Conservation (phyloP, 2,797 vertebrate genomes). For the Enteromius anoplus region DNA sequence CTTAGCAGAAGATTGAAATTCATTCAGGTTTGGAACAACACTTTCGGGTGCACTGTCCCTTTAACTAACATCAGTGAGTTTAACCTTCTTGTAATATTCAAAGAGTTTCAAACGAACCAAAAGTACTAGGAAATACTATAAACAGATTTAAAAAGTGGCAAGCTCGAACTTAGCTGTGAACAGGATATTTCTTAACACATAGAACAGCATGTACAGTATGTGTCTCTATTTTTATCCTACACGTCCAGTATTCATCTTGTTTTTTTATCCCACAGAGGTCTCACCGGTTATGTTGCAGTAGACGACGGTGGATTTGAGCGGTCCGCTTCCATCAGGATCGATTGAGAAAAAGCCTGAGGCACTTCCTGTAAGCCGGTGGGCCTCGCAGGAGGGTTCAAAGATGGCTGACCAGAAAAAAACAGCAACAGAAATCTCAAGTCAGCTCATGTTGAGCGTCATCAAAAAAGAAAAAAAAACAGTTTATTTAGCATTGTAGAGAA, state of each 20-base stretch:
- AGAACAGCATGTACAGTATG: not conserved
- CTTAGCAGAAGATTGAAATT: not conserved
- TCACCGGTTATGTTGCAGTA: slow-evolving; percentile 82
- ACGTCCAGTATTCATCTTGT: not conserved
- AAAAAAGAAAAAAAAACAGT: not conserved
- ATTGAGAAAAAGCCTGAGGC: slow-evolving; percentile 75
- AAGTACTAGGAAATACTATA: not conserved
- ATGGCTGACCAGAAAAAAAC: slow-evolving; percentile 67
- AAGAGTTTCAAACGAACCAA: not conserved
- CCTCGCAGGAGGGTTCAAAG: slow-evolving; percentile 78
- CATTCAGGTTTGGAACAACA: not conserved
- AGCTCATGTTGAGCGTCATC: not conserved
- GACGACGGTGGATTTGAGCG: slow-evolving; percentile 73
- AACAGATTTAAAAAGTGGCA: not conserved
- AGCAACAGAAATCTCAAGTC: slow-evolving; percentile 19
- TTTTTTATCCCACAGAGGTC: not conserved
- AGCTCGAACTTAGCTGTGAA: not conserved
- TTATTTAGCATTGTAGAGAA: not conserved
- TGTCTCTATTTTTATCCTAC: slow-evolving; percentile 10
- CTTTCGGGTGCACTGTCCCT: not conserved
- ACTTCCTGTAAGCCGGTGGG: slow-evolving; percentile 75
- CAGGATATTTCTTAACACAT: not conserved
- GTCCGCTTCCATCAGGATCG: slow-evolving; percentile 80
- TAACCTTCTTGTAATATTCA: not conserved
- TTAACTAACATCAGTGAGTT: not conserved